Conservation (phyloP, 2,888 invertebrate genomes). For the Synergus gifuensis region DNA sequence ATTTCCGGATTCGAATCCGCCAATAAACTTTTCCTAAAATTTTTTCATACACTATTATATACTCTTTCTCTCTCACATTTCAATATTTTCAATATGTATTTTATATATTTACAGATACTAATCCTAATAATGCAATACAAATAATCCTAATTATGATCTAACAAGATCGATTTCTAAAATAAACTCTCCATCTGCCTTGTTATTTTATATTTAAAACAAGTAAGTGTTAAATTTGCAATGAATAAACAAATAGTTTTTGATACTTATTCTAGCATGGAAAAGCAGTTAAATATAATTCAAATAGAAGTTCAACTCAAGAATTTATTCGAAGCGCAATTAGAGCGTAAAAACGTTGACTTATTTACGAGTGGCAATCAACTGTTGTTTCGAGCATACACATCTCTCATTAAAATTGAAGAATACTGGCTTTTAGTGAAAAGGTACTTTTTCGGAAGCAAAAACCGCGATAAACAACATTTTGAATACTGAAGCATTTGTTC, state of each 20-base stretch:
- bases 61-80: not conserved
- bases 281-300: slow-evolving; percentile 27
- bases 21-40: not conserved
- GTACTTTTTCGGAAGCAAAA: not conserved
- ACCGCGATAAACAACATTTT: not conserved
- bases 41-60: slow-evolving; percentile 13
- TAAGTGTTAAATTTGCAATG: not conserved
- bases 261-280: not conserved
- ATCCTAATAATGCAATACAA: not conserved
- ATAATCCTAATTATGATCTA: not conserved
- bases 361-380: slow-evolving; percentile 37
- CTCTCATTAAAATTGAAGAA: slow-evolving; percentile 36
- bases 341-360: slow-evolving; percentile 38
- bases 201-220: not conserved
- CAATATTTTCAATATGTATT: not conserved
- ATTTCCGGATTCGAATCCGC: slow-evolving; percentile 25
- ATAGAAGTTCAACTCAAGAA: slow-evolving; percentile 30
- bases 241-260: slow-evolving; percentile 9
- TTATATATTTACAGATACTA: not conserved
- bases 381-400: slow-evolving; percentile 11
- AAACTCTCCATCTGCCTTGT: not conserved
- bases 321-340: slow-evolving; percentile 29
- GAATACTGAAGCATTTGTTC: not conserved
- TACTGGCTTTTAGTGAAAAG: not conserved
- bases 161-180: not conserved